Conservation (phyloP, 1,140 invertebrate species). For the Drosophila yakuba region DNA sequence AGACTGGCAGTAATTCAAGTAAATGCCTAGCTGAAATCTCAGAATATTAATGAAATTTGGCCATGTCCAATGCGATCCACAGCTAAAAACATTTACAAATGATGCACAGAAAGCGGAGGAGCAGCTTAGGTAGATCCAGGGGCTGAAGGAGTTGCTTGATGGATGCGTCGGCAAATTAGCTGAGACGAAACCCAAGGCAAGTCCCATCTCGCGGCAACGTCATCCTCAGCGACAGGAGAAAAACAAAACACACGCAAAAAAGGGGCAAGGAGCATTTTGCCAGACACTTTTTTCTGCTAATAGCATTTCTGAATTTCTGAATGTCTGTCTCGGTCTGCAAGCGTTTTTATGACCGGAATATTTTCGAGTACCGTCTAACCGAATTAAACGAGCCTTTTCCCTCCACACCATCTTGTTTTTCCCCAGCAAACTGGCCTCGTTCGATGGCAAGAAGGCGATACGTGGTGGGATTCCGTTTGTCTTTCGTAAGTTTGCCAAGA, state of each 20-base stretch:
- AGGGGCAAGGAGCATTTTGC: constrained; percentile 71
- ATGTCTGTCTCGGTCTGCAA: constrained; percentile 63
- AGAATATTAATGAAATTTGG: constrained; percentile 48
- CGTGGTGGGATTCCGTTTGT: constrained; percentile 97
- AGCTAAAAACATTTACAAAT: constrained; percentile 50
- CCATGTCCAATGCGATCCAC: constrained; percentile 46
- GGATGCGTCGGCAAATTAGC: constrained; percentile 78
- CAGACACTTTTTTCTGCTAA: constrained; percentile 75
- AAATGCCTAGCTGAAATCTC: constrained; percentile 1
- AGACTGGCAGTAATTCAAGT: not conserved
- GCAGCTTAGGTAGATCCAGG: constrained; percentile 25
- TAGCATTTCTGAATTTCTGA: constrained; percentile 76
- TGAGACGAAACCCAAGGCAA: constrained; percentile 61
- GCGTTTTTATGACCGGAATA: constrained; percentile 67
- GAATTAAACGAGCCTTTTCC: constrained; percentile 66
- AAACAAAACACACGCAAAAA: constrained; percentile 52
- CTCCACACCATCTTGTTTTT: constrained; percentile 83
- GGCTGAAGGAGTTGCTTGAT: constrained; percentile 53
- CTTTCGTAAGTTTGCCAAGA: constrained; percentile 92
- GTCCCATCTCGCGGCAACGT: constrained; percentile 35
- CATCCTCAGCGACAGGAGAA: constrained; percentile 32
- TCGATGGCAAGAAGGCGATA: constrained; percentile 97
- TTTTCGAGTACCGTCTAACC: constrained; percentile 48
- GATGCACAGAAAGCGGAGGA: constrained; percentile 21
- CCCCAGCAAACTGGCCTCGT: constrained; percentile 94